Percentiles rank a stretch among this genome's conserved stretches.
Conservation (phyloP, 2,888 invertebrate genomes). For the Deroplatys truncata region DNA sequence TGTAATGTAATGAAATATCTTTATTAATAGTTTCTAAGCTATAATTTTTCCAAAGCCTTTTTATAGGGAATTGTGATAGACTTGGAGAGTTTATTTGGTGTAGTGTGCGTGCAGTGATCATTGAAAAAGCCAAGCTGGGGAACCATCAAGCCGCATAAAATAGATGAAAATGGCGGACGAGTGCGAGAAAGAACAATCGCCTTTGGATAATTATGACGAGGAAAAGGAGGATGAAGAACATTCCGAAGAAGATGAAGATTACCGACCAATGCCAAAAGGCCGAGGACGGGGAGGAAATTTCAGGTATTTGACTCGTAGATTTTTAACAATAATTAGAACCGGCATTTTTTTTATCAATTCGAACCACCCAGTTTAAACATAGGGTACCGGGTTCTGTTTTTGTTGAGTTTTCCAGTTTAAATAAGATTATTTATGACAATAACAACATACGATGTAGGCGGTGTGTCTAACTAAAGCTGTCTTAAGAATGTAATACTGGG, state of each 20-base stretch:
- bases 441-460: too few relatives aligned
- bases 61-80: too few relatives aligned
- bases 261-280: conserved; percentile 36
- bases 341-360: background rate
- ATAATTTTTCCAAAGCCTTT: too few relatives aligned
- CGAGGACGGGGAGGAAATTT: conserved; percentile 49
- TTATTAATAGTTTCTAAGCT: background rate
- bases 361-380: background rate
- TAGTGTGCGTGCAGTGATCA: background rate
- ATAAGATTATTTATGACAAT: too few relatives aligned
- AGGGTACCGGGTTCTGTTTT: too few relatives aligned
- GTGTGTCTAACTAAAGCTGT: too few relatives aligned
- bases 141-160: background rate
- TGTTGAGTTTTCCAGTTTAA: too few relatives aligned
- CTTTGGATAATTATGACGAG: conserved; percentile 26
- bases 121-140: background rate
- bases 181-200: conserved; percentile 21
- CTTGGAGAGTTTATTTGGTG: background rate
- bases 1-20: background rate
- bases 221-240: conserved; percentile 28
- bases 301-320: conserved; percentile 40
- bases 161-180: conserved; percentile 27
- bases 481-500: too few relatives aligned
- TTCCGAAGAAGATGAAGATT: conserved; percentile 33
- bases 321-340: background rate